Evolutionary conservation across 2,113 vertebrate genomes (phyloP).

Genomic region (Stigmatopora argus): DNA sequence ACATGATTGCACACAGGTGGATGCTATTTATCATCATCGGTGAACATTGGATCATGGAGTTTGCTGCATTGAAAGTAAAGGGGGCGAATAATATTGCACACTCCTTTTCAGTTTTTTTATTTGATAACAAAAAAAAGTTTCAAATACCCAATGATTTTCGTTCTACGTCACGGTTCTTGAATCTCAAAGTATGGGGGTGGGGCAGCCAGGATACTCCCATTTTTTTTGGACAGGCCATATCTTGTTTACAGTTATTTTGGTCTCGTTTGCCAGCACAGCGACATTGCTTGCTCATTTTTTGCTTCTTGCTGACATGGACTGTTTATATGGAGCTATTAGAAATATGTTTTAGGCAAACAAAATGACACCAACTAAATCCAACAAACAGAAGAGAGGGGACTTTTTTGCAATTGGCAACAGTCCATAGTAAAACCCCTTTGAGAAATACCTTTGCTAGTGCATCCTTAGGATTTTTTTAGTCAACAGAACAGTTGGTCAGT

Average conservation of each 20-base stretch:
- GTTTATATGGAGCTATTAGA: not conserved
- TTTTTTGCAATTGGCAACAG: not conserved
- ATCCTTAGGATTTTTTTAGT: not conserved
- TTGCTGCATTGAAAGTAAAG: too few species aligned
- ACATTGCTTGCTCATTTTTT: not conserved
- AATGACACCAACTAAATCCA: not conserved
- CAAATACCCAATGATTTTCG: too few species aligned
- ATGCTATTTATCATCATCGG: too few species aligned
- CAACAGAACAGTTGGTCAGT: slow-evolving; percentile 18
- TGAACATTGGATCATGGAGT: too few species aligned
- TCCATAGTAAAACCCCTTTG: not conserved
- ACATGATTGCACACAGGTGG: too few species aligned
- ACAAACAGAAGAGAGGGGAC: not conserved
- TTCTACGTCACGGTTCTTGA: not conserved
- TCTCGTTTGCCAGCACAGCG: slow-evolving; percentile 4
- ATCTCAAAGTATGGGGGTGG: not conserved
- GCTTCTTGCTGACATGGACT: slow-evolving; percentile 14
- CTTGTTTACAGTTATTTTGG: slow-evolving; percentile 11
- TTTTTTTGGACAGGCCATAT: slow-evolving; percentile 3
- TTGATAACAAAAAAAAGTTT: too few species aligned
- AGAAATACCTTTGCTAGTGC: slow-evolving; percentile 7
- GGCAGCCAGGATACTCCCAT: not conserved
- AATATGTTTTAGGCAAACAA: not conserved
- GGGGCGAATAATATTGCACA: too few species aligned
- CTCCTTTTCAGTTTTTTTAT: too few species aligned